These are phyloP conservation scores for Glyptemys insculpta DNA, from an alignment of 2,797 vertebrate genomes.

Conservation along the genomic window DNA sequence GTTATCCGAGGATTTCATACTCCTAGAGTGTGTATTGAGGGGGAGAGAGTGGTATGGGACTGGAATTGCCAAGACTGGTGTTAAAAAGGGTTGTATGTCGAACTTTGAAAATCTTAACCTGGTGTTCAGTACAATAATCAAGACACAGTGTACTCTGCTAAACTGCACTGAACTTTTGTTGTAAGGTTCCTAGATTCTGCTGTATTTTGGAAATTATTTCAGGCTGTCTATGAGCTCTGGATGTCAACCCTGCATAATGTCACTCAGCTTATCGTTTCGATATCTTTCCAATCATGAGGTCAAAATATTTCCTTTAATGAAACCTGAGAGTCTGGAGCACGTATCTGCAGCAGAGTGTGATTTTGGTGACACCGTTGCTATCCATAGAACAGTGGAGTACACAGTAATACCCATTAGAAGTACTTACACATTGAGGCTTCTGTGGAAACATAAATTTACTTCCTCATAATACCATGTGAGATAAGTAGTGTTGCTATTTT, in stretches of 20 bases:
- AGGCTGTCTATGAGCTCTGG: background rate
- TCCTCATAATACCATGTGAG: background rate
- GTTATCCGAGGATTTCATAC: background rate
- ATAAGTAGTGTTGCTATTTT: background rate
- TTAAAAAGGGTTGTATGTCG: background rate
- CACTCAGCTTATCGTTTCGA: background rate
- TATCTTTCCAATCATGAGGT: background rate
- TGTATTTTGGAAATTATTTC: background rate
- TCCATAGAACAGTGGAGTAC: background rate
- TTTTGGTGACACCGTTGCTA: background rate
- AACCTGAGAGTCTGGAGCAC: background rate
- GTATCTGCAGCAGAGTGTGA: background rate
- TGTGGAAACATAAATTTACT: background rate
- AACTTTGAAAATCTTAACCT: accelerated
- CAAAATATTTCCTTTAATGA: background rate
- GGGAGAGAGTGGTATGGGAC: accelerated
- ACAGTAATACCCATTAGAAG: accelerated
- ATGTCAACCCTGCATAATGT: background rate
- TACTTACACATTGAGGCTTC: background rate
- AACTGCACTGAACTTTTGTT: background rate
- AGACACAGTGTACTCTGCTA: accelerated
- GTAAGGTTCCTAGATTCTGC: background rate
- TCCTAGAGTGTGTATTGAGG: background rate
- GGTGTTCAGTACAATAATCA: accelerated
- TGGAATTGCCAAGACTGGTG: background rate